phyloP scores from a whole-genome alignment of 2,113 vertebrate genomes.

The Actenoides lindsayi region DNA sequence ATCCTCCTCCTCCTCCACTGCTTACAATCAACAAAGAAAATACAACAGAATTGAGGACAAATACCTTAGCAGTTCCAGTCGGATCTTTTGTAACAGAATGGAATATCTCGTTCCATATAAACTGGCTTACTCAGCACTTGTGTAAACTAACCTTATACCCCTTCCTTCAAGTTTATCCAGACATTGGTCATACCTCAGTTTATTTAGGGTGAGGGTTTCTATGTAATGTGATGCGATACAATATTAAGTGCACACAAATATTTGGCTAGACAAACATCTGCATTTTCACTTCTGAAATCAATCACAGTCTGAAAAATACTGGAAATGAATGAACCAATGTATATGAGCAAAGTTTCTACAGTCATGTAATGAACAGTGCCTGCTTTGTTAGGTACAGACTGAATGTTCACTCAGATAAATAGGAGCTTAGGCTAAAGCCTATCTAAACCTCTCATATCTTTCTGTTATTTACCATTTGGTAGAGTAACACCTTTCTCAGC shows the following conservation, averaged over 20 bases:
- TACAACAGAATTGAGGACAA: background rate
- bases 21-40: background rate
- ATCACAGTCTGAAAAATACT: conserved; percentile 32
- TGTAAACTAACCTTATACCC: conserved; percentile 47
- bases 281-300: conserved; percentile 54
- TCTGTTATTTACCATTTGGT: conserved; percentile 2
- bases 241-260: background rate
- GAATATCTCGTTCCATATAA: conserved; percentile 18
- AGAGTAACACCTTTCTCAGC: background rate
- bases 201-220: conserved; percentile 22
- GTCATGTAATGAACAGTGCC: conserved; percentile 5
- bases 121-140: background rate
- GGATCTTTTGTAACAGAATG: background rate
- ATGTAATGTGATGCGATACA: background rate
- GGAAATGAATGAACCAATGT: background rate
- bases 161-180: conserved; percentile 10
- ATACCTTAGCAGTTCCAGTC: background rate
- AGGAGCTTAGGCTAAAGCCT: background rate
- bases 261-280: conserved; percentile 50
- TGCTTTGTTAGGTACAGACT: conserved; percentile 1
- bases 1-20: background rate
- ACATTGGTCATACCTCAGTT: conserved; percentile 1
- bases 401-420: background rate
- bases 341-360: background rate
- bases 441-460: background rate